Conservation (phyloP, 2,113 vertebrate genomes). For the Brienomyrus brachyistius region DNA sequence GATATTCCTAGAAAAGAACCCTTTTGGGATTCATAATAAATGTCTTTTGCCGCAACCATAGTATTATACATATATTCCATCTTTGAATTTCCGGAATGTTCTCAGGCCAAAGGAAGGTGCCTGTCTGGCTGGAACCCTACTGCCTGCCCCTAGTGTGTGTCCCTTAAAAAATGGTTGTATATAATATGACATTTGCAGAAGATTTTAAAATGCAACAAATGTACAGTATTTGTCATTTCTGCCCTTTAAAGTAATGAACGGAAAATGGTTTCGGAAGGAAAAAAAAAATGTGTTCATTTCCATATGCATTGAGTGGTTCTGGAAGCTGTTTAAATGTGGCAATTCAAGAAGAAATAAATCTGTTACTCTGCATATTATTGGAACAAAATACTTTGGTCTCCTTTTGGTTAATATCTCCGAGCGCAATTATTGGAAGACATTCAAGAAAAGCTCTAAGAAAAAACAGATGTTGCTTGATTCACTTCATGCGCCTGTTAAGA, state of each 20-base stretch:
- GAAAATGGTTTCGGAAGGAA: neutral
- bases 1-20: neutral
- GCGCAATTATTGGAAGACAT: neutral
- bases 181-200: neutral
- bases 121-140: neutral
- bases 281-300: neutral
- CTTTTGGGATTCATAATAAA: conserved; percentile 1
- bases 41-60: neutral
- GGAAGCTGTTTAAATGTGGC: neutral
- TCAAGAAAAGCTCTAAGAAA: conserved; percentile 2
- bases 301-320: neutral
- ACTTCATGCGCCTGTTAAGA: neutral
- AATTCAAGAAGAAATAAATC: neutral
- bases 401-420: neutral
- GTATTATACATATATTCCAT: neutral
- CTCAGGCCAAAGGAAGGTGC: neutral
- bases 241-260: neutral
- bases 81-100: neutral
- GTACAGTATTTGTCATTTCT: neutral
- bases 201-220: neutral
- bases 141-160: neutral
- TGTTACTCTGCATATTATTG: neutral
- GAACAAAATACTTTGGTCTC: neutral
- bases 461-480: neutral
- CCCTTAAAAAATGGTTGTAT: neutral